Conservation (phyloP, 30 jellyfish, hydroid and myxozoan genomes). For the Hydractinia symbiolongicarpus region DNA sequence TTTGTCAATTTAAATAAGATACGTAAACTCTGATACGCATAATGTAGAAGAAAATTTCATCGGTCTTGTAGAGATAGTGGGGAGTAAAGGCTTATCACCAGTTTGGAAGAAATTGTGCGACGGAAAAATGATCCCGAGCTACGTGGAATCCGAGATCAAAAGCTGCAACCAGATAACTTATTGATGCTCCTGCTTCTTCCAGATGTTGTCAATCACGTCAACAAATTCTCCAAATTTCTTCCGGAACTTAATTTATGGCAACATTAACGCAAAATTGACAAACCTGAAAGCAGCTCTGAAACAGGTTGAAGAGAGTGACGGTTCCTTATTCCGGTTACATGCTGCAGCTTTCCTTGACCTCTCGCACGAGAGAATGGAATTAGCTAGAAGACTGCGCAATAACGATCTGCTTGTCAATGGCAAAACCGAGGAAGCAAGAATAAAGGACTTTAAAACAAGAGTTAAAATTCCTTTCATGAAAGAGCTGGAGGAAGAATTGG, state of each 20-base stretch:
- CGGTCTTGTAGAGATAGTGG: not conserved
- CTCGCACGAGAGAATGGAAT: conserved; percentile 6
- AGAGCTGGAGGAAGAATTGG: not conserved
- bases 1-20: not conserved
- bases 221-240: not conserved
- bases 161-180: conserved; percentile 4
- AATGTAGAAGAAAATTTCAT: not conserved
- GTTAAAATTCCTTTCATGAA: not conserved
- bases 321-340: not conserved
- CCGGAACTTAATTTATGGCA: not conserved
- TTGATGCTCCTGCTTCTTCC: conserved; percentile 17
- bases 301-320: conserved; percentile 16
- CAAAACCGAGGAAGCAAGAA: not conserved
- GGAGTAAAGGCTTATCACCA: conserved; percentile 13
- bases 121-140: conserved; percentile 26
- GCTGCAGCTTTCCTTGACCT: conserved; percentile 5
- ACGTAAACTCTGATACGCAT: conserved; percentile 3
- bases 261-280: not conserved
- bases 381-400: conserved; percentile 17
- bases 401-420: not conserved
- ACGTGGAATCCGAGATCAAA: not conserved
- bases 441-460: not conserved
- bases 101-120: not conserved
- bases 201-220: not conserved
- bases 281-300: not conserved